Conservation (phyloP, 2,797 vertebrate genomes). For the Pangasius djambal region DNA sequence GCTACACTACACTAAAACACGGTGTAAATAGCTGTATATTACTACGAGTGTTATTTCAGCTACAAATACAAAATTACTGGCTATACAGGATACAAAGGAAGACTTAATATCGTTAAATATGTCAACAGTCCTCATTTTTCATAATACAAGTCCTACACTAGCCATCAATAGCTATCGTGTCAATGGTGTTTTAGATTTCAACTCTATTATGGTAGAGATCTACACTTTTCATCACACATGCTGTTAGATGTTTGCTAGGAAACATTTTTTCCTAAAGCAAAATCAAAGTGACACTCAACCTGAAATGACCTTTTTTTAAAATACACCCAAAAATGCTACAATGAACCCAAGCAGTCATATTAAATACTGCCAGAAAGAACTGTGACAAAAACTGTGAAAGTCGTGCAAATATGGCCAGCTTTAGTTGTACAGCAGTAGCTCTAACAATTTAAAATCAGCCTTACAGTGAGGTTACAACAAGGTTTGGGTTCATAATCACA, state of each 20-base stretch:
- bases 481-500: neutral
- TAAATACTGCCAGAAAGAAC: neutral
- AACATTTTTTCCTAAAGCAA: neutral
- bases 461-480: too few species aligned
- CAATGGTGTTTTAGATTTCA: neutral
- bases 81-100: neutral
- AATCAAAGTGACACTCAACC: neutral
- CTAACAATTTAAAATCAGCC: too few species aligned
- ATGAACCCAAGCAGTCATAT: neutral
- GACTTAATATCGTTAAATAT: neutral
- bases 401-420: too few species aligned
- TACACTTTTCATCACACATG: neutral
- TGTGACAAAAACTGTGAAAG: too few species aligned
- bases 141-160: neutral
- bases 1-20: too few species aligned
- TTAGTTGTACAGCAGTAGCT: too few species aligned
- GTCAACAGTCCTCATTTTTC: neutral
- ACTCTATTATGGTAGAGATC: neutral
- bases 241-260: neutral
- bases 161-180: neutral
- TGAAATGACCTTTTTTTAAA: too few species aligned
- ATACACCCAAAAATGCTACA: too few species aligned
- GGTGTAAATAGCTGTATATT: too few species aligned
- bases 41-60: too few species aligned
- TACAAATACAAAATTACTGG: neutral